Base-by-base conservation (phyloP, 2,888 invertebrate genomes). In the Pediacus dermestoides region DNA sequence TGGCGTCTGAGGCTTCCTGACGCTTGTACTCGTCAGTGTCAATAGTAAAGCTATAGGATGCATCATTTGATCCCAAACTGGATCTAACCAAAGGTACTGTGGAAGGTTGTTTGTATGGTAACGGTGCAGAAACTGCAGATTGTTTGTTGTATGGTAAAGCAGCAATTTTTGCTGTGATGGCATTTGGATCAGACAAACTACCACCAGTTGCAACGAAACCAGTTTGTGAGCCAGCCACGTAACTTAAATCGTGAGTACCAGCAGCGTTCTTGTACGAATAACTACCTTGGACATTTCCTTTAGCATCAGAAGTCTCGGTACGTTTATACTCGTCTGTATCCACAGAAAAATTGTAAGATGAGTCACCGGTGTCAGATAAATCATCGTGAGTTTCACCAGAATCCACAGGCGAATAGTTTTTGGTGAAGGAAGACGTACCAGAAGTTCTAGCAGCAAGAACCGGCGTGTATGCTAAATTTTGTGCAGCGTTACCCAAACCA, bases 151-250 rank as follows among this genome's bases (percentile, higher is more conserved):
- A n/a, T 10, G 23, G 23, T 23, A 23, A 23, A 28, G 8, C 14
- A 13, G 12, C 4, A 28, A 28, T 14, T 4, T 12, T 14, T 11
- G 7, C 14, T 11, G 13, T 7, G 11, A 28, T 28, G 7, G 7
- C 12, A 3, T 4, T 22, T 14, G 36, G 8, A 61, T 56, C 46
- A 67, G 58, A 50, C 59, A 67, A 26, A 14, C 28, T 28, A 4
- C 68, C 68, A 28, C 66, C 66, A 44, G 65, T 62, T 27, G 65
- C 58, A 21, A 63, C 55, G 40, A 59, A 60, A 18, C 57, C 58
- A 26, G 55, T 56, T 16, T 34, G 30, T 14, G 52, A 41, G 12
- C 54, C 58, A 13, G 57, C 57, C 2, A 53, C 48, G 23, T 51
- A 60, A 32, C 47, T 52, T 11, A 58, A 42, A 47, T 55, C 58